Conservation (phyloP, 2,888 invertebrate genomes). For the Tuta absoluta region DNA sequence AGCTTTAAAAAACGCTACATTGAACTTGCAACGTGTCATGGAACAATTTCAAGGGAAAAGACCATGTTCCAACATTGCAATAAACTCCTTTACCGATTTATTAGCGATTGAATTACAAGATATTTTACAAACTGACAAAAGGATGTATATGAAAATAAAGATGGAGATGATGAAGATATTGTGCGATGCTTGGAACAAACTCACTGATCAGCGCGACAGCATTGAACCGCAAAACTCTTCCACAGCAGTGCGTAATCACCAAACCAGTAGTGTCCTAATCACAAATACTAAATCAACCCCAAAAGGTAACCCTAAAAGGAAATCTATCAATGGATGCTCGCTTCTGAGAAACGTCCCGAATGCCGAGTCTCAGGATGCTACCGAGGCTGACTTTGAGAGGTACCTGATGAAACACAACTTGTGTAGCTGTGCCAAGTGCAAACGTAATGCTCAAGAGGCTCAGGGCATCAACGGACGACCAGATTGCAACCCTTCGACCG, state of each 20-base stretch:
- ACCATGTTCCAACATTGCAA: neutral
- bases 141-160: neutral
- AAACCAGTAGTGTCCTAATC: neutral
- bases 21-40: neutral
- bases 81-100: neutral
- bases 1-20: neutral
- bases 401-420: neutral
- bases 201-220: neutral
- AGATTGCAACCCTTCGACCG: neutral
- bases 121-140: neutral
- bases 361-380: neutral
- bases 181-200: neutral
- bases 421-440: neutral
- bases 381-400: neutral
- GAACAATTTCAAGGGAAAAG: neutral
- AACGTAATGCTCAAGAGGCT: neutral
- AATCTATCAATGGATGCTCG: neutral
- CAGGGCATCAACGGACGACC: neutral
- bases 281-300: neutral
- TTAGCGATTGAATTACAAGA: neutral
- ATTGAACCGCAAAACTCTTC: neutral
- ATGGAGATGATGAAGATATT: neutral
- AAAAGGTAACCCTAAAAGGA: neutral
- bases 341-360: neutral
- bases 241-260: neutral